phyloP scores from a whole-genome alignment of 2,113 vertebrate genomes.

The Oncorhynchus tshawytscha region DNA sequence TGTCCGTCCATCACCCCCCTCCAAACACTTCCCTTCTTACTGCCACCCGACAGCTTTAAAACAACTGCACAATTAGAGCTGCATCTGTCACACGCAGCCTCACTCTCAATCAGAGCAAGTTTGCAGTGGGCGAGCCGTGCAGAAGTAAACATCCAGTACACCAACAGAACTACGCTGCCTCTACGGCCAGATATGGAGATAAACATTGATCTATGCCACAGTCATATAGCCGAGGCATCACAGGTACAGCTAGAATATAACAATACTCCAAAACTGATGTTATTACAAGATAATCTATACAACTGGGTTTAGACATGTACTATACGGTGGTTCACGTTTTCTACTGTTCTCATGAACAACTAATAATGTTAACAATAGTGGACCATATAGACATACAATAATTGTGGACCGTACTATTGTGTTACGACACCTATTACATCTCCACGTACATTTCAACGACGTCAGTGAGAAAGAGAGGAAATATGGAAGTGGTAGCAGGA shows the following conservation, averaged over 20 bases:
- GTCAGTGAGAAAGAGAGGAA: conserved; percentile 19
- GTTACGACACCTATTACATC: neutral
- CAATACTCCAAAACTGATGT: too few relatives aligned
- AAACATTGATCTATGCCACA: too few relatives aligned
- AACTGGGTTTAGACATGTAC: too few relatives aligned
- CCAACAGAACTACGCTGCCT: too few relatives aligned
- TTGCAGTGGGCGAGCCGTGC: neutral
- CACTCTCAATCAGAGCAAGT: conserved; percentile 36
- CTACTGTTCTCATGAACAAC: neutral
- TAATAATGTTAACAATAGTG: neutral
- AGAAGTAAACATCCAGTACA: too few relatives aligned
- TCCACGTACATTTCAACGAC: neutral
- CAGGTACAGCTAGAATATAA: too few relatives aligned
- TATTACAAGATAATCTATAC: too few relatives aligned
- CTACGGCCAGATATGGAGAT: too few relatives aligned
- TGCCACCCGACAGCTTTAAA: conserved; percentile 78
- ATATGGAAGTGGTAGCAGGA: conserved; percentile 60
- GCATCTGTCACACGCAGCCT: conserved; percentile 70
- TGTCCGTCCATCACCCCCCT: conserved; percentile 73
- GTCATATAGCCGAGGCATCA: too few relatives aligned
- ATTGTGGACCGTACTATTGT: neutral
- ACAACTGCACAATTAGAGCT: conserved; percentile 81
- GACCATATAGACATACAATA: too few relatives aligned
- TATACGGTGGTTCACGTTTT: too few relatives aligned
- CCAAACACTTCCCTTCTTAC: conserved; percentile 62